These are phyloP conservation scores for Caradrina kadenii DNA, from an alignment of 2,888 invertebrate genomes.

Conservation along the genomic window DNA sequence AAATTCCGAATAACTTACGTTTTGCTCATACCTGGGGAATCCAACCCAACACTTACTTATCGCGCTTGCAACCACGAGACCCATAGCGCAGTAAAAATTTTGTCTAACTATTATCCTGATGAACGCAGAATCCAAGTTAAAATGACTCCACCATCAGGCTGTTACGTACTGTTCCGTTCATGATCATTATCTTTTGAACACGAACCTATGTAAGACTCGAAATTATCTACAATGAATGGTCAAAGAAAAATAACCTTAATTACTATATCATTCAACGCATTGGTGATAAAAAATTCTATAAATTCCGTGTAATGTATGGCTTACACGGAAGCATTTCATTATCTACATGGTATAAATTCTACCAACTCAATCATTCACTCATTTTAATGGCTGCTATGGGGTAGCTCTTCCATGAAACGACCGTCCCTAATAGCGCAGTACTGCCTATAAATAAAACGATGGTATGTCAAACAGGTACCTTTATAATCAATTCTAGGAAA, in stretches of 20 bases:
- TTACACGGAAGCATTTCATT: not conserved
- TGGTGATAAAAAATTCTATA: not conserved
- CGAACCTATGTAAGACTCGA: too few relatives aligned
- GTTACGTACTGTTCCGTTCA: not conserved
- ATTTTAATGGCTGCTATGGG: slow-evolving; percentile 20
- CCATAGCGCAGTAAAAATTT: too few relatives aligned
- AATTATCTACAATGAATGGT: not conserved
- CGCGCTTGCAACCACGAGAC: too few relatives aligned
- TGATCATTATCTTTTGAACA: too few relatives aligned
- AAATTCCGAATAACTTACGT: too few relatives aligned
- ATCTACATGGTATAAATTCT: not conserved
- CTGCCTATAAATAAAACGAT: slow-evolving; percentile 41
- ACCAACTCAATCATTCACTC: slow-evolving; percentile 13
- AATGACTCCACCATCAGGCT: not conserved
- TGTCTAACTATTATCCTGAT: not conserved
- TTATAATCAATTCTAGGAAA: slow-evolving; percentile 29
- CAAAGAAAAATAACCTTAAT: not conserved
- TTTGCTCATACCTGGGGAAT: too few relatives aligned
- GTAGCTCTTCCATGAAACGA: slow-evolving; percentile 22
- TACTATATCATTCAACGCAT: not conserved
- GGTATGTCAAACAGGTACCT: slow-evolving; percentile 28
- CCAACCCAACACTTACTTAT: too few relatives aligned
- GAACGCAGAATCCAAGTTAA: not conserved
- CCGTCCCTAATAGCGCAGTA: slow-evolving; percentile 9
- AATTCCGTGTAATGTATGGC: not conserved